Evolutionary conservation across 2,888 invertebrate species (phyloP), one percentile per base, ranked within the genome.

Genomic region (Trichopria drosophilae): DNA sequence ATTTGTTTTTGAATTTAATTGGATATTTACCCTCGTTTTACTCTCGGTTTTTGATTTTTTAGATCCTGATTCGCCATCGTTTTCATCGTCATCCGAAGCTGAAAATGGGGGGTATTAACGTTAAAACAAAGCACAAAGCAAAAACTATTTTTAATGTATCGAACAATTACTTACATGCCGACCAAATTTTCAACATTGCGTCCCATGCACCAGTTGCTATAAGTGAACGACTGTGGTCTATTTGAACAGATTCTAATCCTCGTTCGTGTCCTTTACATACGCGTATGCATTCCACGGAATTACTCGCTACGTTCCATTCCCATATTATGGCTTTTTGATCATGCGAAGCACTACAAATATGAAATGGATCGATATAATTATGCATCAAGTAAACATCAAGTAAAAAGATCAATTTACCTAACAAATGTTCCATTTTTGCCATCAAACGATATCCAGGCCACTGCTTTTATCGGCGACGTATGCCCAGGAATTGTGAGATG

Each of bases 171-270:
- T 77, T 74, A 85, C 85, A 82, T 13, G 88, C 80, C 42, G 90
- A 90, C 96, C 96, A 97, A 57, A 97, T 81, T 76, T 94, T 94
- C 6, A 97, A 76, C 79, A 89, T 87, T 29, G 86, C 90, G 70
- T 97, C 96, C 93, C 93, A 96, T 35, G 92, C 88, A 20, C 94
- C 96, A 5, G 93, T 93, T 5, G 90, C 92, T 64, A 89, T 77
- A 64, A 82, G 78, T 15, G 78, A 77, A 2, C 78, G 77, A 69
- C 87, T 84, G 1, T 83, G 82, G 60, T 88, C 88, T 0, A 92
- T 85, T 16, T 86, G 84, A 1, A 97, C 82, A 71, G 91, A 87
- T 72, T 98, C 96, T 1, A 99, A 84, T 47, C 92, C 92, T 63
- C 93, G 84, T 59, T 93, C 92, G 72, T 99, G 98, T 0, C 97